These are phyloP conservation scores for Drosophila athabasca DNA, from an alignment of 1,140 invertebrate species.

Conservation along the genomic window DNA sequence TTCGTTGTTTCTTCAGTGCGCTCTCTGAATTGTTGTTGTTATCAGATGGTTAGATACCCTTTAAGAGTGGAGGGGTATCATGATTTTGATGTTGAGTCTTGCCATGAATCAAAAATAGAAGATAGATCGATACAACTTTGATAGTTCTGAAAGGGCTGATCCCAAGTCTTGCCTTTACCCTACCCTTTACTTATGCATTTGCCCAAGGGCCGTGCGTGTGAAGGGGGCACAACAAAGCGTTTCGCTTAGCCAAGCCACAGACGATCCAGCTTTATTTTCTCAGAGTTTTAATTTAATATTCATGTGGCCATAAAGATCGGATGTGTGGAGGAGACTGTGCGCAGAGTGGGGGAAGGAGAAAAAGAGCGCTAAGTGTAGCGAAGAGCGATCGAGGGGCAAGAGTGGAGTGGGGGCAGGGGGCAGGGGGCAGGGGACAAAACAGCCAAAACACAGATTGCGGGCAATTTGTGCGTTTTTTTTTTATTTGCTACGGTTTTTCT, in stretches of 20 bases:
- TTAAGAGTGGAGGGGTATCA: constrained; percentile 1
- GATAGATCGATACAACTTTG: too few species aligned
- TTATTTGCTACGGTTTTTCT: constrained; percentile 10
- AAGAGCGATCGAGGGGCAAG: neutral
- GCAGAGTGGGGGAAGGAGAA: too few species aligned
- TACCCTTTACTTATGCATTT: too few species aligned
- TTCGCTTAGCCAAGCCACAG: constrained; percentile 46
- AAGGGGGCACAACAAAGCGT: constrained; percentile 66
- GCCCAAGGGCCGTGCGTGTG: constrained; percentile 34
- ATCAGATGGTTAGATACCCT: constrained; percentile 7
- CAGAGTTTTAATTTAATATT: constrained; percentile 69
- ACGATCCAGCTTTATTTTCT: constrained; percentile 60
- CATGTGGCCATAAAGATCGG: constrained; percentile 51
- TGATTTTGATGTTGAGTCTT: neutral
- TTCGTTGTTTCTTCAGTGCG: constrained; percentile 27
- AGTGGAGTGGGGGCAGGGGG: too few species aligned
- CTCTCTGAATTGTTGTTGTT: constrained; percentile 32
- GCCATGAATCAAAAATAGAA: too few species aligned
- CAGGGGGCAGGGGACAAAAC: too few species aligned
- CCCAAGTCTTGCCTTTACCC: too few species aligned
- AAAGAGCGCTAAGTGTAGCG: neutral
- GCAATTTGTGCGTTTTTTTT: constrained; percentile 38
- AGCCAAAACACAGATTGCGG: constrained; percentile 14
- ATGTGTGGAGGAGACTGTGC: constrained; percentile 1
- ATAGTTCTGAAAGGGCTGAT: too few species aligned